These are phyloP conservation scores for Poecile montanus DNA, from an alignment of 2,797 vertebrate species.

Conservation along the genomic window DNA sequence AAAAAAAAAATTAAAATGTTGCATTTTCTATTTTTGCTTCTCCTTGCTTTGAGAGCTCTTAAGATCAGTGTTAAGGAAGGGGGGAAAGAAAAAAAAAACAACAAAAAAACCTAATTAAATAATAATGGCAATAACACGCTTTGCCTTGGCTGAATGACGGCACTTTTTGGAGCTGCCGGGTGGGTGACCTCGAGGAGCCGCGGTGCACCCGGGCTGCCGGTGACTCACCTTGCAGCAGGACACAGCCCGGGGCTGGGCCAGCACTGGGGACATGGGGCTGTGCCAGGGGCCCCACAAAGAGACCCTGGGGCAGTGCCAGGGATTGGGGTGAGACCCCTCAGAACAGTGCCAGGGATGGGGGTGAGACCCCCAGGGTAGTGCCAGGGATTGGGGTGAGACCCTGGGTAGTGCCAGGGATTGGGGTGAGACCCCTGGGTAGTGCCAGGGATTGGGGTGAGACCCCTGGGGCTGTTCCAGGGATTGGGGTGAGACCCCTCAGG, in stretches of 20 bases:
- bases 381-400: neutral
- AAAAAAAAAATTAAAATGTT: neutral
- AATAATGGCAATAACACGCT: constrained; percentile 15
- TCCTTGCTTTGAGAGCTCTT: constrained; percentile 19
- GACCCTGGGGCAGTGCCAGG: neutral
- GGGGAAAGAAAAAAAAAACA: no score
- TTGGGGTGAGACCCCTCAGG: no score
- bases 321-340: neutral
- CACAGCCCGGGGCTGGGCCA: neutral
- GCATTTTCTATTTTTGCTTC: neutral
- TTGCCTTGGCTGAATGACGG: constrained; percentile 2
- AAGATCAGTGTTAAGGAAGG: neutral
- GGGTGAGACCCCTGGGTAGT: no score
- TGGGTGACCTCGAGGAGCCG: constrained; percentile 43
- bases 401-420: no score
- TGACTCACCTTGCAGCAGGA: constrained; percentile 63
- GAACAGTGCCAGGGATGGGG: no score
- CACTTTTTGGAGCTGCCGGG: constrained; percentile 21
- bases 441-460: no score
- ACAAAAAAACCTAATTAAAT: neutral
- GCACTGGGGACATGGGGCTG: neutral
- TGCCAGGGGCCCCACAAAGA: neutral
- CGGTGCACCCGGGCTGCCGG: neutral
- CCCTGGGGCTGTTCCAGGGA: no score
- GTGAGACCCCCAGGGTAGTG: neutral